A percentile compares a stretch with the other conserved stretches of the same genome.
Evolutionary conservation across 2,888 invertebrate species (phyloP).

Genomic region (Apamea epomidion): DNA sequence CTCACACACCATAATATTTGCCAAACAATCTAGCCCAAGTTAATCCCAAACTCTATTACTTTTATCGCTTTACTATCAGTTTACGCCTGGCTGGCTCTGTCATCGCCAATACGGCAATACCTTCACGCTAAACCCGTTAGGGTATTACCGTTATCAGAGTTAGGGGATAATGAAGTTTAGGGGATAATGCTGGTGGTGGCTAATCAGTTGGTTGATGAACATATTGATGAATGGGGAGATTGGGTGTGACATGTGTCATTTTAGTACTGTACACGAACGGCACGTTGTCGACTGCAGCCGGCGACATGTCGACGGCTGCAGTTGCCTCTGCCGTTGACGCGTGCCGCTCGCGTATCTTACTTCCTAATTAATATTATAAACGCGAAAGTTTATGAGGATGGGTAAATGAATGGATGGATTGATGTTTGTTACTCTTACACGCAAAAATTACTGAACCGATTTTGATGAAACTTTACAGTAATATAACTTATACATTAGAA

Average conservation of each 20-base stretch:
- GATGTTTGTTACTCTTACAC: too few relatives aligned
- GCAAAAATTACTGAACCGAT: too few relatives aligned
- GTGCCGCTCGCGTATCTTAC: not conserved
- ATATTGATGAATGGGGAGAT: slow-evolving; percentile 44
- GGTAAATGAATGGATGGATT: too few relatives aligned
- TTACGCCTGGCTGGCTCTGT: slow-evolving; percentile 60
- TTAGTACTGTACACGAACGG: not conserved
- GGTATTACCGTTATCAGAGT: slow-evolving; percentile 44
- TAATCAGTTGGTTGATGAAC: slow-evolving; percentile 52
- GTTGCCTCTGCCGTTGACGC: not conserved
- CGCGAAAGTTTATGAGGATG: too few relatives aligned
- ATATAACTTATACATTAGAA: too few relatives aligned
- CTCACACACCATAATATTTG: slow-evolving; percentile 33
- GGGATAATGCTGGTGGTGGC: slow-evolving; percentile 21
- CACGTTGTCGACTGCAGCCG: too few relatives aligned
- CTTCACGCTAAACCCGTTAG: slow-evolving; percentile 37
- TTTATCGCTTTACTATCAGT: slow-evolving; percentile 78
- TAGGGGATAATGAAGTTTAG: slow-evolving; percentile 29
- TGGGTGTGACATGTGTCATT: not conserved
- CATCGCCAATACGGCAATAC: slow-evolving; percentile 43
- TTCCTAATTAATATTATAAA: too few relatives aligned
- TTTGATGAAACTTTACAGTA: too few relatives aligned
- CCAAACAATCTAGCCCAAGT: slow-evolving; percentile 66
- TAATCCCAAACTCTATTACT: slow-evolving; percentile 79
- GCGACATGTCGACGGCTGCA: not conserved